Conservation (phyloP, 2,113 vertebrate genomes). For the Xenotilapia caudafasciata region DNA sequence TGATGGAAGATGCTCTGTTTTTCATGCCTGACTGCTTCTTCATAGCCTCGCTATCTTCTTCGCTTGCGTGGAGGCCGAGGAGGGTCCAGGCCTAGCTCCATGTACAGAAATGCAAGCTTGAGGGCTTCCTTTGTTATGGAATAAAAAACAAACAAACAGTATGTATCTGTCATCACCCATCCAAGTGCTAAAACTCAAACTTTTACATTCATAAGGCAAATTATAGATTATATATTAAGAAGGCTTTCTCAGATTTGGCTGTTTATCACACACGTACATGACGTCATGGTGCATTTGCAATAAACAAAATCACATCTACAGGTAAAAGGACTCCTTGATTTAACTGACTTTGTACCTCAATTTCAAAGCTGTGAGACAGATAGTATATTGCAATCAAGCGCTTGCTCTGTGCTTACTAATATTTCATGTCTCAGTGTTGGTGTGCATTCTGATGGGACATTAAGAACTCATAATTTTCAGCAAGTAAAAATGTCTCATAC, state of each 20-base stretch:
- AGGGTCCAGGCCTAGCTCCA: conserved; percentile 73
- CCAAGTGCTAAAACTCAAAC: neutral
- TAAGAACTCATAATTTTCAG: neutral
- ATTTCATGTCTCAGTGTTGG: neutral
- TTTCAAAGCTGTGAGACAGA: neutral
- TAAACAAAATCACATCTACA: neutral
- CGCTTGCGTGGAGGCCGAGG: conserved; percentile 12
- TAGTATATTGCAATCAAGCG: neutral
- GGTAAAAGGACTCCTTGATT: neutral
- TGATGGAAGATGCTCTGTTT: neutral
- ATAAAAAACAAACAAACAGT: neutral
- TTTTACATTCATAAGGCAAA: neutral
- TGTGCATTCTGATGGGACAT: neutral
- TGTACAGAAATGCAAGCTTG: conserved; percentile 84
- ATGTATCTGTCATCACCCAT: neutral
- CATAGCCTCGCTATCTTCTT: neutral
- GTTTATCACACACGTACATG: neutral
- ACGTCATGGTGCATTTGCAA: neutral
- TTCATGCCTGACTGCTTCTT: neutral
- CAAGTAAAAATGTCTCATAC: neutral
- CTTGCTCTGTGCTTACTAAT: neutral
- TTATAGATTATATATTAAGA: neutral
- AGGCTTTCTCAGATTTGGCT: neutral
- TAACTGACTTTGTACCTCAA: neutral
- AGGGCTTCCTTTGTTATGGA: conserved; percentile 76